Percentiles rank a stretch among this genome's conserved stretches.
These are phyloP conservation scores for Etheostoma perlongum DNA, from an alignment of 2,797 vertebrate species.

Conservation along the genomic window DNA sequence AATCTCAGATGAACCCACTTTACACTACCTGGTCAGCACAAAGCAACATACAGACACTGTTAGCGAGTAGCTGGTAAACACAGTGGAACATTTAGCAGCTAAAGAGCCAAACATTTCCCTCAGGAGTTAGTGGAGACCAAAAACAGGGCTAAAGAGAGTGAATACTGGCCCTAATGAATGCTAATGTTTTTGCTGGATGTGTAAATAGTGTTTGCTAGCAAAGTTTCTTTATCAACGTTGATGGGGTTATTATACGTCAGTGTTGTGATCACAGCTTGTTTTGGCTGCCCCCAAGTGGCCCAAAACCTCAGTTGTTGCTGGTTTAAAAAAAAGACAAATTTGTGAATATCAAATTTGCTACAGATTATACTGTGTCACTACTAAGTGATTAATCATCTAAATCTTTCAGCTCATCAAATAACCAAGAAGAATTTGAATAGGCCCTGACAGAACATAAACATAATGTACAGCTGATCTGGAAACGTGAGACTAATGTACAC, in stretches of 20 bases:
- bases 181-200: background rate
- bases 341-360: background rate
- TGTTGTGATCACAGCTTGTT: constrained; percentile 3
- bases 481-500: constrained; percentile 50
- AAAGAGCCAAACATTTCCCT: background rate
- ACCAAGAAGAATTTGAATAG: constrained; percentile 24
- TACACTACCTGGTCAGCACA: background rate
- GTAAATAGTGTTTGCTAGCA: background rate
- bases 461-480: constrained; percentile 22
- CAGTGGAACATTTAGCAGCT: background rate
- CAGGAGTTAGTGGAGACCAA: background rate
- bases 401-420: constrained; percentile 30
- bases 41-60: background rate
- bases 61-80: background rate
- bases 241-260: background rate
- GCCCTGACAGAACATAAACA: constrained; percentile 13
- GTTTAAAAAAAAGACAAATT: background rate
- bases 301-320: background rate
- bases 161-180: background rate
- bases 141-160: too few species aligned
- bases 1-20: background rate
- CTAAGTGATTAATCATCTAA: background rate
- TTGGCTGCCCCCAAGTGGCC: background rate
- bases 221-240: background rate
- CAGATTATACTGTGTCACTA: background rate